These are phyloP conservation scores for Malurus elegans DNA, from an alignment of 2,113 vertebrate genomes.

Conservation along the genomic window DNA sequence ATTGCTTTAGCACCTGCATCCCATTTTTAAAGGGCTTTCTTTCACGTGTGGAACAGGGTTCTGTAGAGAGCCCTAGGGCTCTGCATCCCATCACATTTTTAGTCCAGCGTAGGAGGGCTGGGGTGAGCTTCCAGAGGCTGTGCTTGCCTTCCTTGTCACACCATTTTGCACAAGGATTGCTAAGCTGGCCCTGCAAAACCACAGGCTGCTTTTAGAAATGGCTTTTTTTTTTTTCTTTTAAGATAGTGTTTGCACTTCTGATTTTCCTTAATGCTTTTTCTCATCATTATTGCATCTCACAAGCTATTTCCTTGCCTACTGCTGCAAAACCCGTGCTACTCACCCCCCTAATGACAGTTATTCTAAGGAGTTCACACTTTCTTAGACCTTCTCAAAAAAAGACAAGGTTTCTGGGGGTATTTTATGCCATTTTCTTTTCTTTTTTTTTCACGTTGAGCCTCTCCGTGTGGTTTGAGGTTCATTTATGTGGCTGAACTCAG, in stretches of 20 bases:
- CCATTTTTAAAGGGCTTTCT: neutral
- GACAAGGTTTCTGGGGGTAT: accelerated
- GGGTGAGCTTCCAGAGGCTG: neutral
- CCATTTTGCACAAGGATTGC: neutral
- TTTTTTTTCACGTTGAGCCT: neutral
- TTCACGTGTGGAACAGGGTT: neutral
- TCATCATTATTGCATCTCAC: accelerated
- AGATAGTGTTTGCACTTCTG: accelerated
- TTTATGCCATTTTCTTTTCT: neutral
- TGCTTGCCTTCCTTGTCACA: neutral
- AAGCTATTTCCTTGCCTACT: neutral
- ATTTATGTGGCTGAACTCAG: neutral
- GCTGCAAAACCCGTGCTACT: neutral
- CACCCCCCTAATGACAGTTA: neutral
- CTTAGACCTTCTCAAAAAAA: neutral
- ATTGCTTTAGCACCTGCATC: neutral
- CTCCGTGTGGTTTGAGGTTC: accelerated
- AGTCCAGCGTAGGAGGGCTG: neutral
- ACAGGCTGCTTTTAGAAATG: neutral
- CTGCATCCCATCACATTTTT: neutral
- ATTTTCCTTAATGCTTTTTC: neutral
- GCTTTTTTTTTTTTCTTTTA: neutral
- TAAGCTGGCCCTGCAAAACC: neutral
- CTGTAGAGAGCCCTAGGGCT: neutral
- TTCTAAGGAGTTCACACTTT: neutral